Base-by-base conservation (phyloP, 2,113 vertebrate genomes). In the Phyllostomus discolor region DNA sequence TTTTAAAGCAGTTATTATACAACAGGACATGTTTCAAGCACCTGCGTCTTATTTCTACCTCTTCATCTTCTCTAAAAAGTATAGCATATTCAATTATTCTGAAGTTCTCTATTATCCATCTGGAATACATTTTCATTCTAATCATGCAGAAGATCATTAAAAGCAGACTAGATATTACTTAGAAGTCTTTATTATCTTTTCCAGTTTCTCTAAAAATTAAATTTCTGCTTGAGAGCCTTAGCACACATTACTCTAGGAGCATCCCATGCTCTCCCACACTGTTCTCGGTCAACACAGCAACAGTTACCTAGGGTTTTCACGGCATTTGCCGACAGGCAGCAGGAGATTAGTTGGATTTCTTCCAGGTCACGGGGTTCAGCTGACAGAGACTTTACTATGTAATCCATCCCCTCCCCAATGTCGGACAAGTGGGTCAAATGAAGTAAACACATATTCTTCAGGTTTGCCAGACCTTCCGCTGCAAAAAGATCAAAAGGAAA, bases 221-320 rank as follows among this genome's bases (percentile, higher is more conserved):
- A 57, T 88, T 93, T 85, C 50, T 41, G 43, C 50, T 67, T 73
- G 57, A 90, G 48, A 64, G 10, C 88, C 62, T 54, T 38, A 81
- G 54, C 26, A 7, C 43, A 33, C 48, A n/a, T 59, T 46, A 41
- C 50, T 50, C 19, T 41, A 31, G 48, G 64, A 24, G 43, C 12
- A 7, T 52, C n/a, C 9, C 22, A 5, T 48, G 10, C 57, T 93
- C 67, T 72, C 12, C 73, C 48, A 76, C 11, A 54, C 17, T 16
- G 8, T 87, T 67, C 43, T 80, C 35, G n/a, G 38, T 43, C 52
- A 72, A 66, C 5, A 48, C 17, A 86, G 31, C 10, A 80, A 7
- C 26, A 91, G 33, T 96, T 97, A 98, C 96, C 78, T 81, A 98
- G 94, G 78, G 78, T 95, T 96, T 88, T 97, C 88, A 98, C 41